Percentiles rank a stretch among this genome's conserved stretches.
Conservation (phyloP, 1,140 invertebrate genomes). For the Micrasema longulum region DNA sequence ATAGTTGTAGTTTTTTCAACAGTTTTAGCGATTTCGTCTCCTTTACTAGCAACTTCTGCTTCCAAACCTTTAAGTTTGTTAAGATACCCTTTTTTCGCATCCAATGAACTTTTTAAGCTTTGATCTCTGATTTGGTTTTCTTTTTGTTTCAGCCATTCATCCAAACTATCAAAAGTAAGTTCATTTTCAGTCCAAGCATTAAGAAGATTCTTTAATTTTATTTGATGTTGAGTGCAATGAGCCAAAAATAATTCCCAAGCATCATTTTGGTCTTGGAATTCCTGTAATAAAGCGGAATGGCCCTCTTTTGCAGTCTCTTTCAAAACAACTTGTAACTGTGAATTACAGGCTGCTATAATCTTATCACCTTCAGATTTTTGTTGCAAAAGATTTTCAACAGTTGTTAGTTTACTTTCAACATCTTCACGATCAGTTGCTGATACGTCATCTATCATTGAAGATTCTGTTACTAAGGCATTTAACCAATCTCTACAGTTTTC, state of each 20-base stretch:
- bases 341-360: conserved; percentile 77
- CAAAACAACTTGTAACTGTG: conserved; percentile 78
- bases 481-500: conserved; percentile 82
- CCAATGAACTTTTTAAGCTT: conserved; percentile 86
- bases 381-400: conserved; percentile 81
- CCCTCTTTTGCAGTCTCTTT: conserved; percentile 84
- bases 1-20: conserved; percentile 78
- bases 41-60: conserved; percentile 79
- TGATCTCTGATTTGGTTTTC: conserved; percentile 90
- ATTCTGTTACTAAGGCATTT: conserved; percentile 76
- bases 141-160: conserved; percentile 86
- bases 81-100: conserved; percentile 84
- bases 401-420: conserved; percentile 78
- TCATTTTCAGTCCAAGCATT: conserved; percentile 86
- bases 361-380: conserved; percentile 80
- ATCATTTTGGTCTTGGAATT: conserved; percentile 80
- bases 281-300: conserved; percentile 78
- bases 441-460: conserved; percentile 75
- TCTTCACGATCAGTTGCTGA: conserved; percentile 79
- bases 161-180: conserved; percentile 79
- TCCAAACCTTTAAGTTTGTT: conserved; percentile 82
- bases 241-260: conserved; percentile 83
- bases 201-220: conserved; percentile 77
- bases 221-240: conserved; percentile 76
- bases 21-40: conserved; percentile 77